Conservation (phyloP, 1,140 invertebrate species). For the Bombus consobrinus region DNA sequence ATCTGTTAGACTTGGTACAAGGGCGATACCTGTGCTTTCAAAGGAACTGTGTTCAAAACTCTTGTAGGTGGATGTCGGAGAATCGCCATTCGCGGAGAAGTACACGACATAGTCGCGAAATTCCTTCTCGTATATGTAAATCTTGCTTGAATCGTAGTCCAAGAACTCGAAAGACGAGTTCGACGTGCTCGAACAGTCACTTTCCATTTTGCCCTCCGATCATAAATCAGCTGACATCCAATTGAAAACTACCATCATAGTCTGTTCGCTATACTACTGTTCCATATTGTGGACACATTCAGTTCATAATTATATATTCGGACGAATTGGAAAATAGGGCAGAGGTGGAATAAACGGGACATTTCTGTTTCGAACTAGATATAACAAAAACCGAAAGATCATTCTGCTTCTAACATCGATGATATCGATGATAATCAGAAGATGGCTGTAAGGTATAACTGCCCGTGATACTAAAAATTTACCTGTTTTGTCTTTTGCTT, state of each 20-base stretch:
- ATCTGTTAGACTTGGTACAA: background rate
- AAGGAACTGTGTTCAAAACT: background rate
- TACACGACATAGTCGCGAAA: constrained; percentile 79
- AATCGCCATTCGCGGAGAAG: constrained; percentile 69
- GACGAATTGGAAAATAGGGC: too few relatives aligned
- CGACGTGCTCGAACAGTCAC: constrained; percentile 1
- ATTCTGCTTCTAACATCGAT: too few relatives aligned
- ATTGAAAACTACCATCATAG: background rate
- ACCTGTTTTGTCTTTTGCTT: too few relatives aligned
- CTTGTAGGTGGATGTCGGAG: background rate
- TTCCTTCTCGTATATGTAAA: constrained; percentile 78
- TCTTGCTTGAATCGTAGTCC: constrained; percentile 75
- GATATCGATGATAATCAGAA: too few relatives aligned
- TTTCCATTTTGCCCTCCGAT: background rate
- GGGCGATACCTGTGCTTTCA: constrained; percentile 34
- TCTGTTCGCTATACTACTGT: background rate
- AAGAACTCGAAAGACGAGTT: constrained; percentile 58
- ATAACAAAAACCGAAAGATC: too few relatives aligned
- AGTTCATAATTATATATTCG: background rate
- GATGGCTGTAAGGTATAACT: too few relatives aligned
- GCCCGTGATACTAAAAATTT: too few relatives aligned
- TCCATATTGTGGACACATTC: background rate
- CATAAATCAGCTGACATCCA: background rate
- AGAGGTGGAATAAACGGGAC: too few relatives aligned
- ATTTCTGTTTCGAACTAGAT: too few relatives aligned